Conservation (phyloP, 2,113 vertebrate genomes). For the Vulpes lagopus region DNA sequence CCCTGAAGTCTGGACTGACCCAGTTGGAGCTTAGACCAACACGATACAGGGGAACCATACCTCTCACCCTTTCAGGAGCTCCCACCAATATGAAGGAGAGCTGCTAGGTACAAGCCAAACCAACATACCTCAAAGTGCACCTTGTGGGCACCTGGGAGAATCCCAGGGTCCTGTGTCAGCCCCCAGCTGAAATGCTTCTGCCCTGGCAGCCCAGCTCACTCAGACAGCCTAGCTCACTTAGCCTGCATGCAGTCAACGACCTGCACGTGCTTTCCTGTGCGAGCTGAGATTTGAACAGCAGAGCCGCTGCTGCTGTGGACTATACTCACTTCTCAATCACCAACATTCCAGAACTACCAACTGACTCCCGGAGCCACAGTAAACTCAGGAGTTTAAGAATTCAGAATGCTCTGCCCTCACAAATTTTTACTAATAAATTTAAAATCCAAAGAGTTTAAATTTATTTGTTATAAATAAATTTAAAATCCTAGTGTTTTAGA, state of each 20-base stretch:
- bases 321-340: conserved; percentile 53
- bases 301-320: conserved; percentile 38
- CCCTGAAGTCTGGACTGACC: neutral
- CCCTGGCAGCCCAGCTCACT: neutral
- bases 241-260: conserved; percentile 20
- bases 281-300: conserved; percentile 51
- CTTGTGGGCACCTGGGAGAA: neutral
- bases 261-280: conserved; percentile 59
- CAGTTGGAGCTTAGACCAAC: neutral
- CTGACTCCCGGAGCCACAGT: conserved; percentile 52
- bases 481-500: conserved; percentile 81
- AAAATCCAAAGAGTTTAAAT: no score
- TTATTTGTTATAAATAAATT: no score
- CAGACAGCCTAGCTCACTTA: neutral
- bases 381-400: conserved; percentile 54
- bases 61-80: no score
- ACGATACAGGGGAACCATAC: no score
- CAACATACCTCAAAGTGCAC: neutral
- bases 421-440: conserved; percentile 79
- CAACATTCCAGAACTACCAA: conserved; percentile 39
- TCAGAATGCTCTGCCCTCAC: conserved; percentile 20
- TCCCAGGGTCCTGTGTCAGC: no score
- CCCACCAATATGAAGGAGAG: neutral
- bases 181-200: no score
- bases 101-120: neutral